A percentile compares a stretch with the other conserved stretches of the same genome.
Evolutionary conservation across 2,888 invertebrate species (phyloP).

Genomic region (Cryptus viduatorius): DNA sequence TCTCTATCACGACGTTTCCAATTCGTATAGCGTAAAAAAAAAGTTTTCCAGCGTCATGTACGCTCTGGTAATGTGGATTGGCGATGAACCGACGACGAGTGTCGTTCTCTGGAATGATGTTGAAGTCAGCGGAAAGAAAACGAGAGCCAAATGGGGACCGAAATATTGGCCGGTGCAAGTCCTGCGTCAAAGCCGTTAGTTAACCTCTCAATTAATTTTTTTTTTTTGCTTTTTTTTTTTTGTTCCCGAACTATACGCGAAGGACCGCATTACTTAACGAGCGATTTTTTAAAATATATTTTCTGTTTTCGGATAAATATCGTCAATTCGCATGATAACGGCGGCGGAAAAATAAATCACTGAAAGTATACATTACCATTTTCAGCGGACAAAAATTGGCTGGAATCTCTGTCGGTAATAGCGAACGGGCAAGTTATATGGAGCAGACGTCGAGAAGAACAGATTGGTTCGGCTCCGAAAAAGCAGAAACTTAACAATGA

Average conservation of each 20-base stretch:
- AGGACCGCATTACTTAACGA: no score
- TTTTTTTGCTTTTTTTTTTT: background rate
- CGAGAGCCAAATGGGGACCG: constrained; percentile 17
- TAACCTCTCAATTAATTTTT: background rate
- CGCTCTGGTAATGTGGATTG: constrained; percentile 19
- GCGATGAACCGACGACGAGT: constrained; percentile 13
- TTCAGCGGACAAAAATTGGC: background rate
- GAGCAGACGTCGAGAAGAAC: background rate
- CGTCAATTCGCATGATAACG: no score
- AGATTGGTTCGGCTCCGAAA: background rate
- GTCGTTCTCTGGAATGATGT: constrained; percentile 10
- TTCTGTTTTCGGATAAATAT: no score
- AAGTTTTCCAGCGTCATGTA: background rate
- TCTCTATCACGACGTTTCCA: background rate
- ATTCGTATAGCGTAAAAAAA: background rate
- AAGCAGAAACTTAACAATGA: background rate
- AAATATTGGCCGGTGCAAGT: constrained; percentile 16
- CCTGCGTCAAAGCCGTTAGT: constrained; percentile 12
- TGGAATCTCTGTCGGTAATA: background rate
- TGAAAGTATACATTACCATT: background rate
- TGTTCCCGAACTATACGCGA: no score
- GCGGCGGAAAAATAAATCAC: background rate
- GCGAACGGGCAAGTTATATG: background rate
- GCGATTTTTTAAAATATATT: no score
- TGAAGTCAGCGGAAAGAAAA: constrained; percentile 9